Evolutionary conservation across 2,797 vertebrate genomes (phyloP), one percentile per base, ranked within the genome.

Genomic region (Australoheros facetus): DNA sequence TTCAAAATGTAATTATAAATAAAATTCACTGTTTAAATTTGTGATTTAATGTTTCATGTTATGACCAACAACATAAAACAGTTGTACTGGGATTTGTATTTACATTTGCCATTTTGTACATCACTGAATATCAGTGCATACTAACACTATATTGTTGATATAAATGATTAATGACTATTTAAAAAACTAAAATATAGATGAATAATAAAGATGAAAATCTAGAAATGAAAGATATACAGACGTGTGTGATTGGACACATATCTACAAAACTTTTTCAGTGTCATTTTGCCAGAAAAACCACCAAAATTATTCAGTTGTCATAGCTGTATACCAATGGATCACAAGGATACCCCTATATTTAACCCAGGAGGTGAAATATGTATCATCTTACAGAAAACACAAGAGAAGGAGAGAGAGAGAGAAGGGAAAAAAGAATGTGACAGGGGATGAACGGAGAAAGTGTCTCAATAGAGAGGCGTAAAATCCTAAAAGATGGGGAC

Each of bases 401-500:
- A 34, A 55, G 45, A 59, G 77, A 42, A 75, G 62, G 32, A 7
- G 78, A 7, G 78, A 7, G 78, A 7, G 78, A 71, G 42, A 51
- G 64, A 51, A 64, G 26, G 60, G 48, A 70, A 42, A 23, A 37
- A 23, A 56, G 58, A 76, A 55, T 17, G 37, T 45, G 11, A 23
- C 11, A 34, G 30, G 26, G 21, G 75, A 32, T 60, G 37, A 81
- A 77, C 80, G 62, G 7, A 16, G 45, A 56, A 53, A 75, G 62
- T 69, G 72, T 89, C 71, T 86, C 64, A 57, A 56, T 51, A 48
- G 62, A 79, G 75, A 78, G 55, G 51, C 8, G 28, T 53, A 54
- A 45, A 80, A 75, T 77, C 30, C 2, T 16, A 76, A 74, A 80
- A 79, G 57, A 84, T 16, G 21, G 55, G 82, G 84, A 77, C 74